Conservation (phyloP, 2,797 vertebrate species). For the Pteronotus mesoamericanus region DNA sequence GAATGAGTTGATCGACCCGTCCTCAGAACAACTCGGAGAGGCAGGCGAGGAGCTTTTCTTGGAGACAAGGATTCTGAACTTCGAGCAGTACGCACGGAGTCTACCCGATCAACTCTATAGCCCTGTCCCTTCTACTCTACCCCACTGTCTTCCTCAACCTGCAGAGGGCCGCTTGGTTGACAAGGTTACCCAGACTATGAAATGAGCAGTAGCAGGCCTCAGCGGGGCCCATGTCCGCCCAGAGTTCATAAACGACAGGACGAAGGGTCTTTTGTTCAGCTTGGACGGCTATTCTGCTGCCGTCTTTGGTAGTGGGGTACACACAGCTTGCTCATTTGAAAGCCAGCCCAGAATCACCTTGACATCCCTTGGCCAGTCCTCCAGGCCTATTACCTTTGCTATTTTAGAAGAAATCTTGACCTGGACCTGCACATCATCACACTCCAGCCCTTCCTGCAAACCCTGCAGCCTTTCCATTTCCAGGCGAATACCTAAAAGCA, state of each 20-base stretch:
- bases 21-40: neutral
- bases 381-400: constrained; percentile 63
- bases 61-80: neutral
- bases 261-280: neutral
- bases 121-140: neutral
- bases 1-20: neutral
- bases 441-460: constrained; percentile 53
- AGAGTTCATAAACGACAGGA: neutral
- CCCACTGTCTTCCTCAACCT: neutral
- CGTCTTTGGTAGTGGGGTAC: neutral
- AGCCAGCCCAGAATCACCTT: neutral
- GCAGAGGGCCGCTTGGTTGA: neutral
- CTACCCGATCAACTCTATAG: neutral
- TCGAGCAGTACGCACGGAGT: neutral
- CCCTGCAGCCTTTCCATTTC: constrained; percentile 55
- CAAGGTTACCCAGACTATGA: neutral
- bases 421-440: constrained; percentile 49
- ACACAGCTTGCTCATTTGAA: neutral
- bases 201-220: neutral
- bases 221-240: neutral
- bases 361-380: neutral
- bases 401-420: constrained; percentile 70
- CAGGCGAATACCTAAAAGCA: constrained; percentile 35
- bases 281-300: neutral
- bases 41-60: neutral